Evolutionary conservation across 2,888 invertebrate species (phyloP).

Genomic region (Gnatocerus cornutus): DNA sequence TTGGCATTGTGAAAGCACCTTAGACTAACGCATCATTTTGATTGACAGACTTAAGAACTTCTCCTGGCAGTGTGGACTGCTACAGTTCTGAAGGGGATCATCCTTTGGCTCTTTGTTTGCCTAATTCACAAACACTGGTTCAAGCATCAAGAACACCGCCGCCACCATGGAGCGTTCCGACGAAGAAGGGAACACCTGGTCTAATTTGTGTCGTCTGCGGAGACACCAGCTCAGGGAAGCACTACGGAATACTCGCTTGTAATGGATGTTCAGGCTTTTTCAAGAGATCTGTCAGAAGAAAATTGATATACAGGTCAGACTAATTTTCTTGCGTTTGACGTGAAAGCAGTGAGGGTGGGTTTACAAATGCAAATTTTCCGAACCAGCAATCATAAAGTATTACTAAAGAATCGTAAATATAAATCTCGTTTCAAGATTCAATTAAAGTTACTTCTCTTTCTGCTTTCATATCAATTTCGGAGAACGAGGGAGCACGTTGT

Average conservation of each 20-base stretch:
- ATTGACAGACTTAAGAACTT: conserved; percentile 66
- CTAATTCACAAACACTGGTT: conserved; percentile 75
- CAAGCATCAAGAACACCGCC: conserved; percentile 79
- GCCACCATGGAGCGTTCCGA: conserved; percentile 72
- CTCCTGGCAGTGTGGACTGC: conserved; percentile 69
- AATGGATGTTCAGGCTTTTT: conserved; percentile 99
- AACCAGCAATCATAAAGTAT: conserved; percentile 69
- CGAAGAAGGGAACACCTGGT: conserved; percentile 79
- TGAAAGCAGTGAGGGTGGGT: neutral
- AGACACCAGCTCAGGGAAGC: conserved; percentile 97
- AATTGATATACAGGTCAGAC: conserved; percentile 94
- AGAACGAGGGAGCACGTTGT: conserved; percentile 20
- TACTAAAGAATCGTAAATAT: conserved; percentile 66
- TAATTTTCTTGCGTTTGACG: conserved; percentile 18
- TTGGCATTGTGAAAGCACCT: conserved; percentile 14
- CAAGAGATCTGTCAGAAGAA: conserved; percentile 95
- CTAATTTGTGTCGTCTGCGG: conserved; percentile 97
- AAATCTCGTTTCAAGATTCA: conserved; percentile 67
- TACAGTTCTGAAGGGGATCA: conserved; percentile 71
- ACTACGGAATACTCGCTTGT: conserved; percentile 98
- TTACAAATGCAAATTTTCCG: conserved; percentile 66
- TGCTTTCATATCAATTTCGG: conserved; percentile 37
- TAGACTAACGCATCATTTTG: conserved; percentile 28
- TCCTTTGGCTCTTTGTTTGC: conserved; percentile 77
- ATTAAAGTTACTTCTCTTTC: conserved; percentile 64